Percentiles rank a stretch among this genome's conserved stretches.
These are phyloP conservation scores for Dasyornis broadbenti DNA, from an alignment of 2,113 vertebrate genomes.

Conservation along the genomic window DNA sequence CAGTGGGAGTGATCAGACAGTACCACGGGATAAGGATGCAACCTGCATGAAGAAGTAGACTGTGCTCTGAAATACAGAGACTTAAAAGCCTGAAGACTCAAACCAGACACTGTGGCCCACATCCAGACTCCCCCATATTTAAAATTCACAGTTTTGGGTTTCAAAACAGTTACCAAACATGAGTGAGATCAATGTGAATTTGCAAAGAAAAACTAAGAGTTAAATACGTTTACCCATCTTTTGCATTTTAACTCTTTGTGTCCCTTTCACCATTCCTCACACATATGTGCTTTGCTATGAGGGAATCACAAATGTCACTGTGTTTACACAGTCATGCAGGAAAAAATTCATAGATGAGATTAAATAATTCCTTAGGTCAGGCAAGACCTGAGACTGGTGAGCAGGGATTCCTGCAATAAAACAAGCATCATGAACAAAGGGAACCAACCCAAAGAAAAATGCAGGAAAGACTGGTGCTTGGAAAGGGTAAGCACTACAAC, in stretches of 20 bases:
- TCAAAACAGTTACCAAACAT: not conserved
- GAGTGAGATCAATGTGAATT: rapidly evolving
- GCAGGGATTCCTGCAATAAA: not conserved
- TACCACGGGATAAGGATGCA: not conserved
- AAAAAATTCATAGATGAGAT: not conserved
- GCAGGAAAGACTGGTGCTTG: not conserved
- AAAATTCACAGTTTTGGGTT: not conserved
- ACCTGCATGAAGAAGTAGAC: not conserved
- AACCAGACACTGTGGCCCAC: not conserved
- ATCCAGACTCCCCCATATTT: not conserved
- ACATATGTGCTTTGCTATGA: not conserved
- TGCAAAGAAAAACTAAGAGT: not conserved
- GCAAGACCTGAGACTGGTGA: not conserved
- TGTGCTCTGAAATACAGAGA: not conserved
- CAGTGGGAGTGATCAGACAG: not conserved
- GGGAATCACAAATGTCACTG: not conserved
- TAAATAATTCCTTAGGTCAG: not conserved
- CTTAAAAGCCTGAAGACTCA: not conserved
- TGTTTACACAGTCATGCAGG: not conserved
- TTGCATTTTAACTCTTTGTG: not conserved
- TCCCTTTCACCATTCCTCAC: not conserved
- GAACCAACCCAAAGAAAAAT: not conserved
- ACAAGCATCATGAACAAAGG: not conserved
- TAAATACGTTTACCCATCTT: not conserved
- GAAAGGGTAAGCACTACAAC: not conserved